Percentiles rank a stretch among this genome's conserved stretches.
Conservation (phyloP, 1,140 invertebrate genomes). For the Aphaenogaster floridana region DNA sequence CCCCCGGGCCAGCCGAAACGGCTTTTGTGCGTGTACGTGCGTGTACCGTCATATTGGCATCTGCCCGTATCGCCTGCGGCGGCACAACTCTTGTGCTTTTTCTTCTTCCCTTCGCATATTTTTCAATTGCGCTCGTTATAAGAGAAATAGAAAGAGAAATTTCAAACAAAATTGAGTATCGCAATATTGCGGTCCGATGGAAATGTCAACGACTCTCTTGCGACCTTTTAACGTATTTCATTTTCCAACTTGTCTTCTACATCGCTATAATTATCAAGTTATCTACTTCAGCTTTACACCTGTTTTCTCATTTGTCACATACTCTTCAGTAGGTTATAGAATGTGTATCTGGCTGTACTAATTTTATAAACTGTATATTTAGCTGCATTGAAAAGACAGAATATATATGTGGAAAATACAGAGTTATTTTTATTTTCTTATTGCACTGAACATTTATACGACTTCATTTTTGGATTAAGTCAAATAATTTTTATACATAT, state of each 20-base stretch:
- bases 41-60: conserved; percentile 61
- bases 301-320: conserved; percentile 14
- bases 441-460: not conserved
- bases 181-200: conserved; percentile 39
- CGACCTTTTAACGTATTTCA: conserved; percentile 17
- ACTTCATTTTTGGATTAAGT: not conserved
- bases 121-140: conserved; percentile 56
- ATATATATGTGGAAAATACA: not conserved
- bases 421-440: not conserved
- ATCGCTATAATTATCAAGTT: not conserved
- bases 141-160: conserved; percentile 49
- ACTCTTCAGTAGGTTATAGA: not conserved
- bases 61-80: conserved; percentile 62
- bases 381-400: not conserved
- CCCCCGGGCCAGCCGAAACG: conserved; percentile 80
- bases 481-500: not conserved
- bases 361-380: not conserved
- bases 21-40: conserved; percentile 65
- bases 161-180: conserved; percentile 35
- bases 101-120: conserved; percentile 52
- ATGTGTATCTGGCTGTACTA: not conserved
- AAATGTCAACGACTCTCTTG: conserved; percentile 26
- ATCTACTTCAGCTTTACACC: conserved; percentile 28
- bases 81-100: conserved; percentile 61
- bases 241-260: conserved; percentile 1